A percentile compares a stretch with the other conserved stretches of the same genome.
Evolutionary conservation across 2,113 vertebrate species (phyloP).

Genomic region (Chunga burmeisteri): DNA sequence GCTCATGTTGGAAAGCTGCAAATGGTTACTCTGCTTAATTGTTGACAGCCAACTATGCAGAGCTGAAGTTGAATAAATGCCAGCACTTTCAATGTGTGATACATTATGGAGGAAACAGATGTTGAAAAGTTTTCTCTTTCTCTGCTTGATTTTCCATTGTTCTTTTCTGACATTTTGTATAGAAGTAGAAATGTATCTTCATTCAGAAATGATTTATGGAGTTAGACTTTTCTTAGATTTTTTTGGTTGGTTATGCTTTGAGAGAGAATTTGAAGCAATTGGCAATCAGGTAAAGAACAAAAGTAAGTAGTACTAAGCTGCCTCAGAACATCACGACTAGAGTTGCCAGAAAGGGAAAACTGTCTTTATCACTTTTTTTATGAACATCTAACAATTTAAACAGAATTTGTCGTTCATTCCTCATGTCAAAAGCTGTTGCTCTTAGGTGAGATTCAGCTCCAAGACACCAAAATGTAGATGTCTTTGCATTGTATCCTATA

Average conservation of each 20-base stretch:
- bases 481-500: not conserved
- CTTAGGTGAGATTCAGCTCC: not conserved
- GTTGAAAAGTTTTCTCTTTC: not conserved
- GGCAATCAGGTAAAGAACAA: not conserved
- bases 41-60: not conserved
- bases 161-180: not conserved
- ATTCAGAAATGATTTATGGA: not conserved
- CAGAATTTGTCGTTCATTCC: not conserved
- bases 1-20: not conserved
- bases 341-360: not conserved
- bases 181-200: not conserved
- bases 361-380: not conserved
- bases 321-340: not conserved
- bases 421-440: not conserved
- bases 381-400: not conserved
- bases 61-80: not conserved
- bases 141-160: not conserved
- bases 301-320: not conserved
- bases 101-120: not conserved
- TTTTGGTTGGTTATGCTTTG: not conserved
- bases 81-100: not conserved
- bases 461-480: not conserved
- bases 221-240: not conserved
- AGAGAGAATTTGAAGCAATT: not conserved
- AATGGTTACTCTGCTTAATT: not conserved